Evolutionary conservation across 2,113 vertebrate genomes (phyloP), one percentile per base, ranked within the genome.

Genomic region (Meriones unguiculatus): DNA sequence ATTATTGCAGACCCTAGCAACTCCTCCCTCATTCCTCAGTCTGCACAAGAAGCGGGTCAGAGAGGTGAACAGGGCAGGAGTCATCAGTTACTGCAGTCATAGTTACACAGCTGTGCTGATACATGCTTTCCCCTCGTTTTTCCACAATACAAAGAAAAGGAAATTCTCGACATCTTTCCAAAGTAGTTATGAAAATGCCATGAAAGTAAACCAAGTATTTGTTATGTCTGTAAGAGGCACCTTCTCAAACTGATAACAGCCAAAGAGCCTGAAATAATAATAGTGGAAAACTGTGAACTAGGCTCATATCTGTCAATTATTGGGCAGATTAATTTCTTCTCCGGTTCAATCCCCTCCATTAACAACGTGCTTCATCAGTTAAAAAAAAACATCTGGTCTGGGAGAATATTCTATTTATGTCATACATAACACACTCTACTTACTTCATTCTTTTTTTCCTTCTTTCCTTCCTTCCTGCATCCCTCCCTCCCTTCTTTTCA

Each of bases 101-200:
- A 38, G 54, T 6, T 95, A 62, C 4, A 54, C 38, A 46, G 38
- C 76, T 72, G 93, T 80, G n/a, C 84, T 64, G 9, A 54, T 32
- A 69, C 54, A 14, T 64, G 5, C 4, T 41, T 62, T 94, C 85
- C 62, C 89, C 57, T 10, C 91, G 94, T 92, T 96, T 96, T 94
- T 92, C 80, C 93, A 91, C 95, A 80, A 93, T 38, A 59, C 90
- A 97, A 97, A 92, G 93, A 67, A 88, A 92, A 94, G 15, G 14
- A 89, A 77, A 78, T 69, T 91, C 35, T 90, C 28, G 76, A 64
- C 0, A 50, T 30, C 7, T 4, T 1, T 4, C 9, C 32, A 73
- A 38, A 8, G 6, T 95, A 85, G 32, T 62, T 90, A 32, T 6
- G 24, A 10, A 22, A 54, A 85, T 77, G 57, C 8, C 7, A 84